These are phyloP conservation scores for Melinopterus prodromus DNA, from an alignment of 2,888 invertebrate genomes.

Conservation along the genomic window DNA sequence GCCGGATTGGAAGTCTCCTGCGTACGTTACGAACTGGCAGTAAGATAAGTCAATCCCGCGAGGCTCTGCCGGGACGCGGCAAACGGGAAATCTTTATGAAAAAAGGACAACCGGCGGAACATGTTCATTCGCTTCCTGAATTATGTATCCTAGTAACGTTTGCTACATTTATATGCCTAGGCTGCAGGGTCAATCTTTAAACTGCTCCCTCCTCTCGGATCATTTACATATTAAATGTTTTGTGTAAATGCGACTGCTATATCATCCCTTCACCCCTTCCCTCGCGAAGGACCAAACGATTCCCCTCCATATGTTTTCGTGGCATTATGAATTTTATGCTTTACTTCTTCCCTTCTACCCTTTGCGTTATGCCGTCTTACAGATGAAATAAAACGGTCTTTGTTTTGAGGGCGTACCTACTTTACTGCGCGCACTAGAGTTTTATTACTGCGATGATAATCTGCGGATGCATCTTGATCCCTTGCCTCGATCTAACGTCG, in stretches of 20 bases:
- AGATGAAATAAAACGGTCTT: background rate
- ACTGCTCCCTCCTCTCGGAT: slow-evolving; percentile 42
- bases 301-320: slow-evolving; percentile 32
- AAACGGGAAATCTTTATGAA: slow-evolving; percentile 41
- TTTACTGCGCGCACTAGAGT: background rate
- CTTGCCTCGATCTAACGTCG: background rate
- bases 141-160: slow-evolving; percentile 47
- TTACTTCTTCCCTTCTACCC: background rate
- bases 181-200: slow-evolving; percentile 48
- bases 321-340: slow-evolving; percentile 32
- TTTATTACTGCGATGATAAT: background rate
- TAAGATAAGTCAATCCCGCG: slow-evolving; percentile 47
- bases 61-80: slow-evolving; percentile 26
- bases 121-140: slow-evolving; percentile 28
- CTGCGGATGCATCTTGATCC: background rate
- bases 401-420: background rate
- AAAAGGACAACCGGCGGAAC: slow-evolving; percentile 31
- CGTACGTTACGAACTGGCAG: slow-evolving; percentile 46
- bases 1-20: slow-evolving; percentile 42
- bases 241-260: slow-evolving; percentile 38
- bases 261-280: slow-evolving; percentile 26
- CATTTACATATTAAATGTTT: slow-evolving; percentile 47
- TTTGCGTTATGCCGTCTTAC: background rate
- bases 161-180: slow-evolving; percentile 49
- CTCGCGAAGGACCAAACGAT: background rate